Conservation (phyloP, 2,113 vertebrate genomes). For the Rhodinocichla rosea region DNA sequence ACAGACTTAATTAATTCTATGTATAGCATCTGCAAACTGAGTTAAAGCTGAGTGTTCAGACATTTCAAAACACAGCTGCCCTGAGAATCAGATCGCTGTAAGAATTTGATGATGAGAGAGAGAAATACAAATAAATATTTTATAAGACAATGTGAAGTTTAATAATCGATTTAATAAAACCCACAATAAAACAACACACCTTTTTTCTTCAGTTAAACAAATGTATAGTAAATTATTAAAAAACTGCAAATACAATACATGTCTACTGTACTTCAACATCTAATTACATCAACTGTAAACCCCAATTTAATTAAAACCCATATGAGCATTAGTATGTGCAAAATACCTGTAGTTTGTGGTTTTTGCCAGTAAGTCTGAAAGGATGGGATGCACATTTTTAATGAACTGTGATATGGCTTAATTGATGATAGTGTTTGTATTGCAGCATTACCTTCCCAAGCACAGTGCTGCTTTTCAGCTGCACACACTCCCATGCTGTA, state of each 20-base stretch:
- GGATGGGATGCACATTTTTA: conserved; percentile 47
- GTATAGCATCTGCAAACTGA: background rate
- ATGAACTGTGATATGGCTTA: conserved; percentile 73
- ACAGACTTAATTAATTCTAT: background rate
- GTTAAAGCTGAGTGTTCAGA: background rate
- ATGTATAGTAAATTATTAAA: conserved; percentile 71
- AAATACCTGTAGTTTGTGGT: conserved; percentile 57
- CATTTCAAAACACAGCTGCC: background rate
- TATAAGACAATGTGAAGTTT: conserved; percentile 45
- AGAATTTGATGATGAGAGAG: background rate
- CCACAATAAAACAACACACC: conserved; percentile 67
- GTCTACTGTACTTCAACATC: conserved; percentile 61
- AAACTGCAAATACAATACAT: conserved; percentile 73
- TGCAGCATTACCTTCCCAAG: conserved; percentile 32
- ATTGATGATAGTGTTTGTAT: conserved; percentile 29
- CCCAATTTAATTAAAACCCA: conserved; percentile 65
- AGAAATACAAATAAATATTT: background rate
- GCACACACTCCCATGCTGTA: background rate
- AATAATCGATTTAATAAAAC: conserved; percentile 73
- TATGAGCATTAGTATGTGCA: conserved; percentile 67
- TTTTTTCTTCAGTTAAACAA: conserved; percentile 74
- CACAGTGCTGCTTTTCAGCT: background rate
- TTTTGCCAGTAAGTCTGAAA: conserved; percentile 30
- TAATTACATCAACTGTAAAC: conserved; percentile 68
- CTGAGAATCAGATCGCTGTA: background rate